Evolutionary conservation across 2,113 vertebrate genomes (phyloP).

Genomic region (Corapipo altera): DNA sequence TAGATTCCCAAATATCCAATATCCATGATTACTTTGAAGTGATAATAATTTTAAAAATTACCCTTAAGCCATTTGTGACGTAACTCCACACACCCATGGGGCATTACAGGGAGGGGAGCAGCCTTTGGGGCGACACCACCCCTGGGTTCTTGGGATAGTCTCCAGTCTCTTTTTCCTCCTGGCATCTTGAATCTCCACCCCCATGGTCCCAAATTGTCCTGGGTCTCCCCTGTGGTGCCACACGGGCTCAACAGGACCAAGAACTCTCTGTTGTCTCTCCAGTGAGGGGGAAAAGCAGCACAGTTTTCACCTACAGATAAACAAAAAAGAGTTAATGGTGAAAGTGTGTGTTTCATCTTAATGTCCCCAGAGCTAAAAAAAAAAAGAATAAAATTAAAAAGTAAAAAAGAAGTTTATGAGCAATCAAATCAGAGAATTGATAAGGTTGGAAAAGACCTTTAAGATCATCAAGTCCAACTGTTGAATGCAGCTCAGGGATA

Average conservation of each 20-base stretch:
- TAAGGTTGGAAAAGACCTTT: not conserved
- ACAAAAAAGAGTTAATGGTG: not conserved
- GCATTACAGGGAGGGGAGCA: fast-evolving
- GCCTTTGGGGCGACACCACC: not conserved
- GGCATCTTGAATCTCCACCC: not conserved
- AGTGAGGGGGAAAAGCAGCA: not conserved
- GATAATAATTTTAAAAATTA: not conserved
- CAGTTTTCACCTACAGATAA: not conserved
- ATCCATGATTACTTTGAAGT: not conserved
- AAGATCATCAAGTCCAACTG: not conserved
- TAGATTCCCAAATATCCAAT: not conserved
- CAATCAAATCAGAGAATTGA: not conserved
- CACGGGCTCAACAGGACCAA: not conserved
- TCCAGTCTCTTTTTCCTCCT: not conserved
- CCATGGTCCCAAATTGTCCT: not conserved
- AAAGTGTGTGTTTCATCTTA: not conserved
- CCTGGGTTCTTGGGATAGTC: not conserved
- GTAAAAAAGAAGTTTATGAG: not conserved
- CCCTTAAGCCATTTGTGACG: not conserved
- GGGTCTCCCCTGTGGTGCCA: fast-evolving
- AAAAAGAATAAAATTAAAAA: not conserved
- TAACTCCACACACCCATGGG: not conserved
- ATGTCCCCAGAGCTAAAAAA: not conserved
- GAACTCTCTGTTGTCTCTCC: not conserved
- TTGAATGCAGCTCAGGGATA: not conserved